phyloP scores from a whole-genome alignment of 2,888 invertebrate genomes.

The Xestia xanthographa region DNA sequence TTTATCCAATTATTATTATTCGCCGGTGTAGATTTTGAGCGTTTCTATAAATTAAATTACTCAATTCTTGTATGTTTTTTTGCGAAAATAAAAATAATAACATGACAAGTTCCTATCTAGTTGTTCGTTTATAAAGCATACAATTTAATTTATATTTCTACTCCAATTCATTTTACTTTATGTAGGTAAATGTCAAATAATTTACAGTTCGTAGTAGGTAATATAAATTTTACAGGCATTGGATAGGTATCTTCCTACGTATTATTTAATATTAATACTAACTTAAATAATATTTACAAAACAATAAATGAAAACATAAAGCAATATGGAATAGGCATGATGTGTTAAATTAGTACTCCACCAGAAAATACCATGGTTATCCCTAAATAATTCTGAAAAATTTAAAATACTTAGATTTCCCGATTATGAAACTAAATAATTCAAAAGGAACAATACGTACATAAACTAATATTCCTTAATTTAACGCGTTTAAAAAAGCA shows the following conservation, averaged over 20 bases:
- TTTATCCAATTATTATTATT: not conserved
- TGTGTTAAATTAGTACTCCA: slow-evolving; percentile 35
- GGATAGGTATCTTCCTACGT: slow-evolving; percentile 38
- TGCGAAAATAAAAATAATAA: not conserved
- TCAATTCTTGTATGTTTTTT: slow-evolving; percentile 6
- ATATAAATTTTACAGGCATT: slow-evolving; percentile 55
- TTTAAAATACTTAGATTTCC: slow-evolving; percentile 14
- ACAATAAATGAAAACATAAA: slow-evolving; percentile 48
- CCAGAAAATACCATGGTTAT: slow-evolving; percentile 36
- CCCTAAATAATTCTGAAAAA: slow-evolving; percentile 18
- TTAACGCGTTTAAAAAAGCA: slow-evolving; percentile 55
- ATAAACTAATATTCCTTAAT: slow-evolving; percentile 51
- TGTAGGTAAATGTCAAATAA: slow-evolving; percentile 40
- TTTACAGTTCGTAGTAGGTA: slow-evolving; percentile 52
- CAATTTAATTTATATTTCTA: slow-evolving; percentile 11
- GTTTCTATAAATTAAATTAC: slow-evolving; percentile 11
- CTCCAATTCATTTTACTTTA: slow-evolving; percentile 17
- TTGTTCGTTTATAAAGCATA: slow-evolving; percentile 25
- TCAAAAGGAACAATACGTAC: slow-evolving; percentile 60
- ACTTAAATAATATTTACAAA: slow-evolving; percentile 69
- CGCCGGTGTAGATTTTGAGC: slow-evolving; percentile 27
- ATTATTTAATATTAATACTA: slow-evolving; percentile 55
- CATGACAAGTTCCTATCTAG: not conserved
- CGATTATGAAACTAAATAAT: slow-evolving; percentile 47
- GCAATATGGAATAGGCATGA: slow-evolving; percentile 51